Base-by-base conservation (phyloP, 2,797 vertebrate species). In the Hemibagrus guttatus region DNA sequence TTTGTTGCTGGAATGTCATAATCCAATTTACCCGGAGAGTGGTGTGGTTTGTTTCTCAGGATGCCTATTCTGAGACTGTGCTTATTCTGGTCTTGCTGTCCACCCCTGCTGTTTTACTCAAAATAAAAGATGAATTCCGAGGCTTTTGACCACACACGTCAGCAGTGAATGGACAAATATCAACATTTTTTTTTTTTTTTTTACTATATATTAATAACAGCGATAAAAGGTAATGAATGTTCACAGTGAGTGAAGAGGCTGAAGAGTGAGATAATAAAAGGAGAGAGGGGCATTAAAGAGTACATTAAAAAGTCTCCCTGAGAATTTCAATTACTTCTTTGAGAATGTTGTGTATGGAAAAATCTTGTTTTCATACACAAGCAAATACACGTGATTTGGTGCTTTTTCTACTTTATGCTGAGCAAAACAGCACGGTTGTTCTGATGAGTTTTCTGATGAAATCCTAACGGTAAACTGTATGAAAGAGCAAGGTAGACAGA, bases 101-200 rank as follows among this genome's bases (percentile, higher is more conserved):
- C 84, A 89, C 86, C 90, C 87, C 84, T 89, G 79, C 87, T 83
- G 81, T 72, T 89, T 66, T 71, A 42, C 72, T 84, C 58, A 87
- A 81, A 88, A 87, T 90, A 88, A 86, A 83, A 86, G 58, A 90
- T 88, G 85, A 86, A 85, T 90, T 89, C 85, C 52, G 54, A 81
- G 59, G 66, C 72, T 87, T 78, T 56, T 78, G 85, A 85, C 86
- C 83, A 35, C 87, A 84, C 76, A 85, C 35, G 74, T 56, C 31
- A 82, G 54, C 52, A 31, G 23, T 4, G 35, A 86, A 69, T 52
- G 23, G 72, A 87, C 81, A 80, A 88, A 87, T 59, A 87, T 88
- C 84, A 87, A 87, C 85, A 88, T 56, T 49, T 85, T 59, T 56
- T 84, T 88, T 71, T 71, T 69, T 81, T 80, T 3, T 49, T 56